These are phyloP conservation scores for Gymnogyps californianus DNA, from an alignment of 2,113 vertebrate species.

Conservation along the genomic window DNA sequence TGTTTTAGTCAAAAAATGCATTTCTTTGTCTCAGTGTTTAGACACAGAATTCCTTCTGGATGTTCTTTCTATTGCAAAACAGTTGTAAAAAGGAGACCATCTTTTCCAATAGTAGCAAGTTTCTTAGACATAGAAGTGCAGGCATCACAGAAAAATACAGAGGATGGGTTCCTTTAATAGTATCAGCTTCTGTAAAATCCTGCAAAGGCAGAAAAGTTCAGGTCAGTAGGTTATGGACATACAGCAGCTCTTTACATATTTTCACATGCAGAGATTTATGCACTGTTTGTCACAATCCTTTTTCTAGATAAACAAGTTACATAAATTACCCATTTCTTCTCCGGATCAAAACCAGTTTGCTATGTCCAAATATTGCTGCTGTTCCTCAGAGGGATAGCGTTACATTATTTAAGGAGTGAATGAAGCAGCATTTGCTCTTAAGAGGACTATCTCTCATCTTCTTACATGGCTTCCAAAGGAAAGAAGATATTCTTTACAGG, in stretches of 20 bases:
- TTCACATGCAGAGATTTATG: neutral
- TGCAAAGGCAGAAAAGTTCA: neutral
- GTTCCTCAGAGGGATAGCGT: neutral
- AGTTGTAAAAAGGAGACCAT: neutral
- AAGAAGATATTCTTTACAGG: neutral
- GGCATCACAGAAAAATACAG: neutral
- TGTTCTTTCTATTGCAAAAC: neutral
- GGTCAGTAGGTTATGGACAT: neutral
- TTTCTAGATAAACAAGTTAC: neutral
- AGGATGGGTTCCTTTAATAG: neutral
- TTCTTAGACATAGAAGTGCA: neutral
- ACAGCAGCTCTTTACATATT: neutral
- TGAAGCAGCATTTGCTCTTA: neutral
- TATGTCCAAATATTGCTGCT: neutral
- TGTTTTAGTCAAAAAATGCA: neutral
- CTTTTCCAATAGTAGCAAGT: neutral
- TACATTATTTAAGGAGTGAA: neutral
- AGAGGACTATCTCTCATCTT: neutral
- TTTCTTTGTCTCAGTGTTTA: neutral
- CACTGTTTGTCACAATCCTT: neutral
- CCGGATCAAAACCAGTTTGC: neutral
- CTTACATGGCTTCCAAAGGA: neutral
- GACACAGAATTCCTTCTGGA: neutral
- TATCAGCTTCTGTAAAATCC: neutral
- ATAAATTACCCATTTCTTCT: neutral